phyloP scores from a whole-genome alignment of 2,113 vertebrate genomes.

The Oplegnathus fasciatus region DNA sequence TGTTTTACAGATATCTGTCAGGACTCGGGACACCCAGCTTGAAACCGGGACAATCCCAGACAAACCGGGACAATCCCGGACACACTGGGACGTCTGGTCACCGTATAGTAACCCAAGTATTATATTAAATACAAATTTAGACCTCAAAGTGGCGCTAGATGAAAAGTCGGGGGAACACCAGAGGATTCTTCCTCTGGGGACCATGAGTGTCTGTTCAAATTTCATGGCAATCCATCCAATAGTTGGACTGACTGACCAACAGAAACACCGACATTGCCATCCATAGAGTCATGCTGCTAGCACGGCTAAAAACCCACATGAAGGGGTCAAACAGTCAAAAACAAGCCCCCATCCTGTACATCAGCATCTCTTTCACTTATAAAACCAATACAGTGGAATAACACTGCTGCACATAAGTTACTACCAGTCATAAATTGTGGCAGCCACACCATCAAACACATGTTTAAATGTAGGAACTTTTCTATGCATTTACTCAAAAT shows the following conservation, averaged over 20 bases:
- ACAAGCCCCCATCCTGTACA: not conserved
- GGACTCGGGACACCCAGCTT: too few relatives aligned
- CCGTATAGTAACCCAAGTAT: too few relatives aligned
- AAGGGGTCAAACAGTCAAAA: conserved; percentile 24
- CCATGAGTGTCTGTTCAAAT: not conserved
- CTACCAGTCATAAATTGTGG: conserved; percentile 46
- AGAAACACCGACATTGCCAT: not conserved
- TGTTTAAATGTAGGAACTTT: conserved; percentile 21
- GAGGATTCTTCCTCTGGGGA: not conserved
- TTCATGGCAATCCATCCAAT: not conserved
- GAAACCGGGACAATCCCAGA: too few relatives aligned
- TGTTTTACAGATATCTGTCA: too few relatives aligned
- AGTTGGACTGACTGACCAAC: not conserved
- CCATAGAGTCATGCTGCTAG: not conserved
- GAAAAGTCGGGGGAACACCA: not conserved
- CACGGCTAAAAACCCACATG: not conserved
- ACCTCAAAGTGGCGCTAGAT: not conserved
- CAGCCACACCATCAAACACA: conserved; percentile 32
- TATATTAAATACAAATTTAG: not conserved
- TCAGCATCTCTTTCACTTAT: conserved; percentile 26
- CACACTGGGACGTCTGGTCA: too few relatives aligned
- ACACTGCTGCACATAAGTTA: conserved; percentile 47
- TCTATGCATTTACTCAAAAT: conserved; percentile 38
- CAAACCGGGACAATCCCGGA: too few relatives aligned
- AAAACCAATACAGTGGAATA: conserved; percentile 42